These are phyloP conservation scores for Catostomus latipinnis DNA, from an alignment of 2,797 vertebrate species.

Conservation along the genomic window DNA sequence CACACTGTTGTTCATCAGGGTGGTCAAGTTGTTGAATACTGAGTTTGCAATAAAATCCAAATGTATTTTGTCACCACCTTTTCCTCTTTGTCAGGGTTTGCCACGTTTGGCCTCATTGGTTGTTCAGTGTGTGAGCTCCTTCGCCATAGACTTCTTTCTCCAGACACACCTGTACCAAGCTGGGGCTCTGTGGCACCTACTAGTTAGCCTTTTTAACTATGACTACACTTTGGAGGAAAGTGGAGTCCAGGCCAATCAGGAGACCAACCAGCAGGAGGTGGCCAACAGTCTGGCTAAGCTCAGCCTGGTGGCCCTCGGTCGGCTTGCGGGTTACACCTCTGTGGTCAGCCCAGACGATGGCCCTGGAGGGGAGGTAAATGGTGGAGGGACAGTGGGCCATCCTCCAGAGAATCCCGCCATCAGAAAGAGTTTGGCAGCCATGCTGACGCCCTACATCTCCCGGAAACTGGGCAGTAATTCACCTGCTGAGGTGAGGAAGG, in stretches of 20 bases:
- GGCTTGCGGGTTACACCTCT: constrained; percentile 87
- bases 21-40: no score
- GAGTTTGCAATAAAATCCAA: no score
- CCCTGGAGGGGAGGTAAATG: constrained; percentile 80
- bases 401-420: constrained; percentile 95
- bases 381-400: constrained; percentile 71
- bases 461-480: constrained; percentile 84
- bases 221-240: constrained; percentile 98
- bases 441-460: constrained; percentile 94
- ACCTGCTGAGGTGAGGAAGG: constrained; percentile 84
- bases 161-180: constrained; percentile 97
- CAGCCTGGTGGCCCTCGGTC: constrained; percentile 89
- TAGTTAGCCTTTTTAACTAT: constrained; percentile 94
- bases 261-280: constrained; percentile 97
- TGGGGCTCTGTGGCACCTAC: constrained; percentile 94
- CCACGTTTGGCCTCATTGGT: constrained; percentile 88
- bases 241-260: constrained; percentile 93
- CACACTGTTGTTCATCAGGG: no score
- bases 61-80: no score
- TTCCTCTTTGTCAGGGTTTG: constrained; percentile 78
- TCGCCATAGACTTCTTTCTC: constrained; percentile 95
- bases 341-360: constrained; percentile 72
- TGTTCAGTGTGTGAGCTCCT: constrained; percentile 94
- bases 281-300: constrained; percentile 94
- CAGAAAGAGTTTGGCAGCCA: constrained; percentile 92